phyloP scores from a whole-genome alignment of 2,113 vertebrate species.

The Periophthalmodon schlosseri region DNA sequence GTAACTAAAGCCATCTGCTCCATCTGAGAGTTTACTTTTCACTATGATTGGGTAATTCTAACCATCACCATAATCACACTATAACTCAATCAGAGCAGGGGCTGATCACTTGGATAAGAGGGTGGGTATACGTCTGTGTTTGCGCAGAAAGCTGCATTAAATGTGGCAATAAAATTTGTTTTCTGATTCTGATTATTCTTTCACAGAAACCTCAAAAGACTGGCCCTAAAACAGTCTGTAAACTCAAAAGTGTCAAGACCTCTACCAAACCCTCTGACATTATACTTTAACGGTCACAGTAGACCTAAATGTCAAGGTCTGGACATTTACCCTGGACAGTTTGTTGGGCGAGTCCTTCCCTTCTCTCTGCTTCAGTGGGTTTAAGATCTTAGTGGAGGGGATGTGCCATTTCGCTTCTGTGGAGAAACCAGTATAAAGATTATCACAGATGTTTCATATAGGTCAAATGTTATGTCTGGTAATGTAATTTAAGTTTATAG shows the following conservation, averaged over 20 bases:
- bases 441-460: not conserved
- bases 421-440: constrained; percentile 24
- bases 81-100: no score
- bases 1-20: no score
- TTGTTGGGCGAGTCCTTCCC: constrained; percentile 91
- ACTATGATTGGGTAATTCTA: no score
- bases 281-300: not conserved
- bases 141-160: no score
- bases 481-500: not conserved
- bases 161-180: no score
- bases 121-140: no score
- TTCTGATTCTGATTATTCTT: not conserved
- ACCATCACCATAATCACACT: no score
- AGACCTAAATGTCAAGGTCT: constrained; percentile 6
- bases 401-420: constrained; percentile 93
- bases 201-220: not conserved
- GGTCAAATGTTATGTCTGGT: not conserved
- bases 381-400: constrained; percentile 88
- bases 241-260: not conserved
- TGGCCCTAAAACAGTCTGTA: no score
- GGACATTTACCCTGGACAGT: constrained; percentile 86
- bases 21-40: no score
- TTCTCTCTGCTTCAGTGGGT: constrained; percentile 89
- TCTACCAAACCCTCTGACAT: not conserved
- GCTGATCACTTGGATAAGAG: no score